These are phyloP conservation scores for Triops longicaudatus DNA, from an alignment of 1,140 invertebrate genomes.

Conservation along the genomic window DNA sequence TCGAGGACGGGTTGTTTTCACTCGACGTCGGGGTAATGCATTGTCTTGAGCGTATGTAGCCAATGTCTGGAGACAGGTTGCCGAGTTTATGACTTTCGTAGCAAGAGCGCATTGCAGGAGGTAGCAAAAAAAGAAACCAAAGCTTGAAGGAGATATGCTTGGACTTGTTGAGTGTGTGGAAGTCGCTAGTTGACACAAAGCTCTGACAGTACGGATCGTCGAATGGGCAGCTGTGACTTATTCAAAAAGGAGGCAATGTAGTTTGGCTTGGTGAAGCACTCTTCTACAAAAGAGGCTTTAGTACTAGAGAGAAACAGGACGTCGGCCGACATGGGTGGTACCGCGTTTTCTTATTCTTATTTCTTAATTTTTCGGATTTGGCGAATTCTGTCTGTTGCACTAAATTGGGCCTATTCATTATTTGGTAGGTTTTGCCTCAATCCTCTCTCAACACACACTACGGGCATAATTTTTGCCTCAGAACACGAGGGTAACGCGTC, in stretches of 20 bases:
- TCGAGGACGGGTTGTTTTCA: too few species aligned
- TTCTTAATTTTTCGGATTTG: neutral
- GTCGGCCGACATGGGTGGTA: neutral
- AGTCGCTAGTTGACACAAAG: too few species aligned
- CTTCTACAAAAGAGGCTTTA: neutral
- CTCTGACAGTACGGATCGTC: too few species aligned
- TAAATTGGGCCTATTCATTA: slow-evolving; percentile 2
- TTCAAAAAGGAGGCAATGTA: too few species aligned
- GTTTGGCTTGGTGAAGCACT: too few species aligned
- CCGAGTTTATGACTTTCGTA: neutral
- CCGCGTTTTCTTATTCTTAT: neutral
- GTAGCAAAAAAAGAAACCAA: neutral
- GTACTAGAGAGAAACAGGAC: neutral
- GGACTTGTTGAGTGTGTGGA: too few species aligned
- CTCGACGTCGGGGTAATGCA: too few species aligned
- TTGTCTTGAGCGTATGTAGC: too few species aligned
- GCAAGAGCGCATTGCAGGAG: neutral
- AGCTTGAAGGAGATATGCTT: too few species aligned
- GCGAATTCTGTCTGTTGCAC: neutral
- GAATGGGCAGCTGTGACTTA: too few species aligned
- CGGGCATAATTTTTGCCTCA: slow-evolving; percentile 8
- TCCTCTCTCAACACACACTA: neutral
- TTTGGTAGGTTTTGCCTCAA: slow-evolving; percentile 7
- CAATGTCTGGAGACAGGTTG: neutral
- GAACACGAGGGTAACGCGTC: neutral